phyloP scores from a whole-genome alignment of 2,888 invertebrate species.

The Baccha elongata region DNA sequence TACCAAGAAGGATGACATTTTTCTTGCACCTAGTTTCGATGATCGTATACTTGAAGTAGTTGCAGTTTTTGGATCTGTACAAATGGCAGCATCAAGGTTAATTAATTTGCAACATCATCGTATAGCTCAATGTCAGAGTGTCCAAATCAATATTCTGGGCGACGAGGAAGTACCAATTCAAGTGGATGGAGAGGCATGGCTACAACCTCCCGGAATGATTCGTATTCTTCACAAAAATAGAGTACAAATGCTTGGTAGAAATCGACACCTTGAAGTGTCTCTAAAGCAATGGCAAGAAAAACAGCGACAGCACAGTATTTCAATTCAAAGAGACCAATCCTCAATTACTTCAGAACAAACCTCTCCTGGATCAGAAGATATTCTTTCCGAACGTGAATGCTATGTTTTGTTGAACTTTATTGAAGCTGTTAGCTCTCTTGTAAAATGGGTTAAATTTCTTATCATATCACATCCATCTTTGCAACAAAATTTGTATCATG shows the following conservation, averaged over 20 bases:
- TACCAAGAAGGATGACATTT: constrained; percentile 94
- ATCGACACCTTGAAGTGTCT: constrained; percentile 94
- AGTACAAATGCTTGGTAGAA: constrained; percentile 97
- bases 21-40: constrained; percentile 96
- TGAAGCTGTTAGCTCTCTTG: constrained; percentile 92
- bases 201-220: constrained; percentile 98
- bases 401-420: constrained; percentile 88
- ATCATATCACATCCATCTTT: constrained; percentile 87
- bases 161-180: constrained; percentile 96
- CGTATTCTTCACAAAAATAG: constrained; percentile 98
- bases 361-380: constrained; percentile 80
- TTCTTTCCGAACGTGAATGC: constrained; percentile 83
- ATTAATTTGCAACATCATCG: constrained; percentile 98
- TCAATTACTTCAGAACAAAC: constrained; percentile 81
- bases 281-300: constrained; percentile 94
- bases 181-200: constrained; percentile 99
- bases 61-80: constrained; percentile 98
- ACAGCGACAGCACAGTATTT: constrained; percentile 85
- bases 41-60: constrained; percentile 98
- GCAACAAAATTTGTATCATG: constrained; percentile 89
- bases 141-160: constrained; percentile 97
- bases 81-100: constrained; percentile 97
- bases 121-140: constrained; percentile 97
- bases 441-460: constrained; percentile 90
- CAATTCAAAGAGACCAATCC: constrained; percentile 83